Evolutionary conservation across 2,113 vertebrate species (phyloP).

Genomic region (Hippolais icterina): DNA sequence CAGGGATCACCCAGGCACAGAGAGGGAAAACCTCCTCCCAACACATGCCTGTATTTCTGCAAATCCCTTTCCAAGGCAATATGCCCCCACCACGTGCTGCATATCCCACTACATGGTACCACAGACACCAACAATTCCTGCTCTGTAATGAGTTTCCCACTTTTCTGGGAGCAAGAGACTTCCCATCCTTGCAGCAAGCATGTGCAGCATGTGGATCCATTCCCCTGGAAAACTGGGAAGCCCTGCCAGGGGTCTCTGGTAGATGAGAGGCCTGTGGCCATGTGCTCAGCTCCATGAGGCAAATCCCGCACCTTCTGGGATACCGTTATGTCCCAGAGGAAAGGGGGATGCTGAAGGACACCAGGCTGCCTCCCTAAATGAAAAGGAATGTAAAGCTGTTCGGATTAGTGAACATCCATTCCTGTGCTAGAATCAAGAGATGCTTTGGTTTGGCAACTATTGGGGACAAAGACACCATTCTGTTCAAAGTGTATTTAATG

Average conservation of each 20-base stretch:
- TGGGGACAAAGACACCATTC: not conserved
- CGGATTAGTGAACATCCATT: not conserved
- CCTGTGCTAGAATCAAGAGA: not conserved
- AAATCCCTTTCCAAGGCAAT: not conserved
- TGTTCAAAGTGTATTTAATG: not conserved
- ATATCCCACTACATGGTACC: rapidly evolving
- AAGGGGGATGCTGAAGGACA: not conserved
- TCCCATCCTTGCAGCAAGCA: not conserved
- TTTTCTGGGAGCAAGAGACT: rapidly evolving
- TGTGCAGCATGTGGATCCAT: rapidly evolving
- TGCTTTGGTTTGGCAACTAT: not conserved
- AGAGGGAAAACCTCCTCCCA: not conserved
- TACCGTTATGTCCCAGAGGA: not conserved
- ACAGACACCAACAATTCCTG: not conserved
- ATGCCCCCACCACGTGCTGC: not conserved
- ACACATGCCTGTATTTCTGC: not conserved
- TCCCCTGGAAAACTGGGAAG: not conserved
- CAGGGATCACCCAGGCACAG: not conserved
- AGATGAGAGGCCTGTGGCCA: not conserved
- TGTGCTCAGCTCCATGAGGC: rapidly evolving
- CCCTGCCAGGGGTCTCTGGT: not conserved
- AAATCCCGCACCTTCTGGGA: not conserved
- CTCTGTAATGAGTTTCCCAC: not conserved
- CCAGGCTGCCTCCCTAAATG: not conserved
- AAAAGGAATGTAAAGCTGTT: not conserved